Conservation (phyloP, 1,140 invertebrate species). For the Diplogasteroides magnus region DNA sequence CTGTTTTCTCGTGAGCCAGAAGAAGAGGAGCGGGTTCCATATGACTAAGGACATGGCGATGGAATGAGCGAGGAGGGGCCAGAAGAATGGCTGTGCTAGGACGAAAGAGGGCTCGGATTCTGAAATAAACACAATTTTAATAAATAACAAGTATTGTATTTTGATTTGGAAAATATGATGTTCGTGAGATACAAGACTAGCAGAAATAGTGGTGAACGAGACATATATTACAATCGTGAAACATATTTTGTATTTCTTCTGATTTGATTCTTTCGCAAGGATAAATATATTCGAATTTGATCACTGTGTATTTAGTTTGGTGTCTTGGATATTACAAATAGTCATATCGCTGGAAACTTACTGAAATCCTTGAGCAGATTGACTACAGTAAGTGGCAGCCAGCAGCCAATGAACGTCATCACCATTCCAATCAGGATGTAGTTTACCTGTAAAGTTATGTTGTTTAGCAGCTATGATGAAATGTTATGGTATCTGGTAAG, state of each 20-base stretch:
- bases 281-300: not conserved
- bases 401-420: conserved; percentile 46
- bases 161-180: too few relatives aligned
- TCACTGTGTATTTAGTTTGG: not conserved
- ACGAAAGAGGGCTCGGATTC: conserved; percentile 45
- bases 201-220: too few relatives aligned
- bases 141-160: too few relatives aligned
- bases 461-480: too few relatives aligned
- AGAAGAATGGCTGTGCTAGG: conserved; percentile 49
- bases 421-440: conserved; percentile 55
- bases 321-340: not conserved
- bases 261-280: not conserved
- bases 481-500: too few relatives aligned
- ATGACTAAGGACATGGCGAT: conserved; percentile 53
- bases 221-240: not conserved
- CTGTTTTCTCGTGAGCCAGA: conserved; percentile 53
- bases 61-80: conserved; percentile 47
- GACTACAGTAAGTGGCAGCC: conserved; percentile 46
- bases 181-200: too few relatives aligned
- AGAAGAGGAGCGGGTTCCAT: conserved; percentile 54
- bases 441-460: conserved; percentile 46
- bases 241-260: not conserved
- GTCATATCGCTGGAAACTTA: conserved; percentile 29
- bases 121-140: conserved; percentile 31
- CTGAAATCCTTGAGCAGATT: conserved; percentile 53